A percentile compares a stretch with the other conserved stretches of the same genome.
phyloP scores from a whole-genome alignment of 2,888 invertebrate genomes.

The Drosophila meridionalis region DNA sequence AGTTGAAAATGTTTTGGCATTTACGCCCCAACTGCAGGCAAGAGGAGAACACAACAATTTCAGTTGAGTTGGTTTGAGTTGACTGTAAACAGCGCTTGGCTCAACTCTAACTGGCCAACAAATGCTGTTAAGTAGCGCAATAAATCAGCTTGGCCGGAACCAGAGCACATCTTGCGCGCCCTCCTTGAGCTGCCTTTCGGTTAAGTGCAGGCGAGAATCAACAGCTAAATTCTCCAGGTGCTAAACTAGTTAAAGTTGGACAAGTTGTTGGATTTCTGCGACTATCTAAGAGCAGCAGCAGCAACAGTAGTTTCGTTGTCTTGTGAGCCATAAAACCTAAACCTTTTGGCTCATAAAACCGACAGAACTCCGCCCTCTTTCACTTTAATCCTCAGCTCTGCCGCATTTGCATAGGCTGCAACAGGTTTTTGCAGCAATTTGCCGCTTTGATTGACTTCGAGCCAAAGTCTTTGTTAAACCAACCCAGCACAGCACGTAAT shows the following conservation, averaged over 20 bases:
- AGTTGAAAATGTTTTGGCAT: slow-evolving; percentile 30
- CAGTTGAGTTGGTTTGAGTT: background rate
- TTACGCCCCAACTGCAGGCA: slow-evolving; percentile 31
- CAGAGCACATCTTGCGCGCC: slow-evolving; percentile 13
- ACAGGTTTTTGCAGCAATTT: slow-evolving; percentile 34
- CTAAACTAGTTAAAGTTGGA: slow-evolving; percentile 35
- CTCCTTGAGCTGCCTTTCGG: slow-evolving; percentile 19
- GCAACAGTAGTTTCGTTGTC: slow-evolving; percentile 18
- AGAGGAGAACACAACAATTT: slow-evolving; percentile 44
- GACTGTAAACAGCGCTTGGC: slow-evolving; percentile 26
- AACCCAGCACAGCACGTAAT: slow-evolving; percentile 34
- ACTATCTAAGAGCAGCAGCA: slow-evolving; percentile 13
- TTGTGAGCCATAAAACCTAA: slow-evolving; percentile 31
- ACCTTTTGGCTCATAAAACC: slow-evolving; percentile 25
- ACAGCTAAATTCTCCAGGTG: slow-evolving; percentile 62
- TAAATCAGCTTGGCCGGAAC: slow-evolving; percentile 61
- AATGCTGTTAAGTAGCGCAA: slow-evolving; percentile 68
- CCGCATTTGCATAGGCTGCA: slow-evolving; percentile 40
- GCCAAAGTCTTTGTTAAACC: slow-evolving; percentile 20
- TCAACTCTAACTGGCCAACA: slow-evolving; percentile 61
- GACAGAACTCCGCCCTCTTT: slow-evolving; percentile 1
- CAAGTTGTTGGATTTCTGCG: slow-evolving; percentile 11
- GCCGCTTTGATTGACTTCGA: slow-evolving; percentile 49
- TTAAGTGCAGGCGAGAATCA: slow-evolving; percentile 57
- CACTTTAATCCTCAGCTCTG: slow-evolving; percentile 21